Base-by-base conservation (phyloP, 2,113 vertebrate species). In the Albula goreensis region DNA sequence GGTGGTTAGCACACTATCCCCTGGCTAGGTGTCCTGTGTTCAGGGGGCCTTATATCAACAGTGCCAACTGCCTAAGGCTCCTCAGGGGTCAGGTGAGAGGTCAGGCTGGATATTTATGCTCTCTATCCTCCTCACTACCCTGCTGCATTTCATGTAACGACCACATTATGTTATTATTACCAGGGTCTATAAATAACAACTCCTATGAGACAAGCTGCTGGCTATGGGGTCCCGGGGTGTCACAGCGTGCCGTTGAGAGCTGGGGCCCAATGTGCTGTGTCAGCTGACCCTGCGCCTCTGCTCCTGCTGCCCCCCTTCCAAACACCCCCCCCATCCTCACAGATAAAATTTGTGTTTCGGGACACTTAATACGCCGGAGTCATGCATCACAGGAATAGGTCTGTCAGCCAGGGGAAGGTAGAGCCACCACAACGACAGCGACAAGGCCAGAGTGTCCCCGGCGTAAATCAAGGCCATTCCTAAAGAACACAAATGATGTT, bases 111-210 rank as follows among this genome's bases (percentile, higher is more conserved):
- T 80, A 82, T 50, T 3, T 41, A 81, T 77, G 48, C 60, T 66
- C 60, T 49, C 79, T 41, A 79, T 74, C n/a, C 5, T 8, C 66
- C 66, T 7, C 31, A 17, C 15, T 52, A 17, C 51, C 81, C 22
- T 10, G 63, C 50, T 74, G 80, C 50, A 48, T 74, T 82, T 52
- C 63, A 74, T 50, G 63, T 57, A 31, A 50, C 22, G n/a, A 31
- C 70, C 51, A 78, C 48, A 84, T 82, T 25, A 31, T 56, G 80
- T 41, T 56, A 86, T 74, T 70, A 86, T 78, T 82, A 78, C 50
- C 9, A 9, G n/a, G 66, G 56, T 15, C 70, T 49, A 82, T 77
- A 74, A 86, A 86, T 77, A 82, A 19, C 57, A 15, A 51, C 41
- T 17, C 49, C 50, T 50, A 70, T 78, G 66, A 84, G 66, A 78